Evolutionary conservation across 2,888 invertebrate genomes (phyloP).

Genomic region (Tinea pellionella): DNA sequence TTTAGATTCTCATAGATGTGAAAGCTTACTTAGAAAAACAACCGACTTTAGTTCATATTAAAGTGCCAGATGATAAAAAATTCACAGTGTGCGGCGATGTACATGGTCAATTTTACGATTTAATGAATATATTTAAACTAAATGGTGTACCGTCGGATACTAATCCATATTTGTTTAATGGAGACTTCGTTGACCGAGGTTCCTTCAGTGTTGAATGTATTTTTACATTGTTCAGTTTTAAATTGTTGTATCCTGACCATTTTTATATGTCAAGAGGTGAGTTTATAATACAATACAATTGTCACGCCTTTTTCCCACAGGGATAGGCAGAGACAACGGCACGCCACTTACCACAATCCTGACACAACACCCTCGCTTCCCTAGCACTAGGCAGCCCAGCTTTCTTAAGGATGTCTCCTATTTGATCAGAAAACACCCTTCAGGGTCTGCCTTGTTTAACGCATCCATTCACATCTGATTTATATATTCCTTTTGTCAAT

Average conservation of each 20-base stretch:
- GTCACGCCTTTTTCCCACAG: too few relatives aligned
- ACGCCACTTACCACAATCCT: too few relatives aligned
- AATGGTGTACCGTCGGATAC: conserved; percentile 95
- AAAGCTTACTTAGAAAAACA: conserved; percentile 85
- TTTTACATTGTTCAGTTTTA: conserved; percentile 96
- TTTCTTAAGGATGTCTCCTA: too few relatives aligned
- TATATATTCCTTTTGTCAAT: too few relatives aligned
- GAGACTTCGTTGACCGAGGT: conserved; percentile 99
- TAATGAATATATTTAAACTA: conserved; percentile 96
- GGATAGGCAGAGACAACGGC: too few relatives aligned
- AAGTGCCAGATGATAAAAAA: conserved; percentile 85
- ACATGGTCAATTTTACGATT: conserved; percentile 98
- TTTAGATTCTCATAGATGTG: conserved; percentile 91
- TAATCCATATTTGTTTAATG: conserved; percentile 98
- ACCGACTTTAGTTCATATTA: conserved; percentile 91
- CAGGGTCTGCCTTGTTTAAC: too few relatives aligned
- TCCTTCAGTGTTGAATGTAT: conserved; percentile 99
- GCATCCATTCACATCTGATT: too few relatives aligned
- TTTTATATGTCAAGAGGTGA: conserved; percentile 98
- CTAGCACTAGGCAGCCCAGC: too few relatives aligned
- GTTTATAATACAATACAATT: too few relatives aligned
- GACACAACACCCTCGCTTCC: too few relatives aligned
- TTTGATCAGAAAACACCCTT: too few relatives aligned
- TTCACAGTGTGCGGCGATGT: conserved; percentile 99
- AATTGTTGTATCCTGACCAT: conserved; percentile 93